phyloP scores from a whole-genome alignment of 1,140 invertebrate species.

The Tetramorium parvispinum region DNA sequence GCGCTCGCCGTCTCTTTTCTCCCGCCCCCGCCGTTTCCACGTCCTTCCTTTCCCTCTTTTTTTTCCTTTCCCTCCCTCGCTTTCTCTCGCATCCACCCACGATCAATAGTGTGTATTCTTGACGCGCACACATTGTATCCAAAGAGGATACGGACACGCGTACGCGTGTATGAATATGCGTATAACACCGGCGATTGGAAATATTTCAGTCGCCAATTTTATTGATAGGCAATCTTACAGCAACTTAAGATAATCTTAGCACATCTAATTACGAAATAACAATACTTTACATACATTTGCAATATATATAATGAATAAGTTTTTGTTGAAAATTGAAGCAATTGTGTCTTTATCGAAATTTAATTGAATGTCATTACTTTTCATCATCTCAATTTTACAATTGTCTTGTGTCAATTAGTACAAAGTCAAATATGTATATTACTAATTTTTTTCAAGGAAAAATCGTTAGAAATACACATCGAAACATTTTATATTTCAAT shows the following conservation, averaged over 20 bases:
- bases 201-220: constrained; percentile 1
- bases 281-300: background rate
- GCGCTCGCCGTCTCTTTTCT: constrained; percentile 42
- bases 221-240: background rate
- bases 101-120: constrained; percentile 83
- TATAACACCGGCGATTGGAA: background rate
- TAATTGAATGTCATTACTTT: background rate
- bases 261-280: background rate
- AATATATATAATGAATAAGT: background rate
- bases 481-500: background rate
- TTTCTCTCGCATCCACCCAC: constrained; percentile 78
- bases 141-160: constrained; percentile 56
- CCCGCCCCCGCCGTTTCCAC: constrained; percentile 39
- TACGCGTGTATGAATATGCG: background rate
- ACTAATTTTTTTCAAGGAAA: background rate
- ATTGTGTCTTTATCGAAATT: background rate
- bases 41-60: constrained; percentile 57
- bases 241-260: background rate
- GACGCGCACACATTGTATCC: constrained; percentile 81
- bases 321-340: background rate
- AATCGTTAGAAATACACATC: background rate
- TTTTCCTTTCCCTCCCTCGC: constrained; percentile 73
- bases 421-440: background rate
- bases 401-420: background rate
- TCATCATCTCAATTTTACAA: background rate